Percentiles rank a stretch among this genome's conserved stretches.
Evolutionary conservation across 2,888 invertebrate species (phyloP).

Genomic region (Onchidella celtica): DNA sequence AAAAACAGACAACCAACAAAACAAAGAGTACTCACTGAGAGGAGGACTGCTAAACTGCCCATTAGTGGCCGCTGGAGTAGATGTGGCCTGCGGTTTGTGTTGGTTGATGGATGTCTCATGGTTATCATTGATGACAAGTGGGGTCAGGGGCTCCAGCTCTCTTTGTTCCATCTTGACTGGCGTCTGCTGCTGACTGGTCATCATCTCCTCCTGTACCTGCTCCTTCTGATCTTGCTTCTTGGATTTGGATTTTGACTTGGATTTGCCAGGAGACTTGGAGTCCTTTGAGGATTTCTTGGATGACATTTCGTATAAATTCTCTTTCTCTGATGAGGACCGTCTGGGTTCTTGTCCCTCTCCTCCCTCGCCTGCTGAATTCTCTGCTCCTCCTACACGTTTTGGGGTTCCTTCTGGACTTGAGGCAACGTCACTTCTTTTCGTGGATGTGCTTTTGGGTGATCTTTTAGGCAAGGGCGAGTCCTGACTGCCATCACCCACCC

Average conservation of each 20-base stretch:
- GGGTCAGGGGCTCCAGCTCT: slow-evolving; percentile 63
- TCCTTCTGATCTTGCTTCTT: slow-evolving; percentile 10
- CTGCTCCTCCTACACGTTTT: not conserved
- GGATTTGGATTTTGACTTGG: not conserved
- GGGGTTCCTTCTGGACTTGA: not conserved
- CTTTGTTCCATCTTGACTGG: slow-evolving; percentile 51
- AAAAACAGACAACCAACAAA: too few relatives aligned
- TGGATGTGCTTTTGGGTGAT: slow-evolving; percentile 64
- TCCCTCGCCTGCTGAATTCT: not conserved
- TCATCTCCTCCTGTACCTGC: slow-evolving; percentile 13
- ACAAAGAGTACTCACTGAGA: slow-evolving; percentile 57
- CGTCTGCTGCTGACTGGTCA: slow-evolving; percentile 38
- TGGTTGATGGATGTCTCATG: slow-evolving; percentile 49
- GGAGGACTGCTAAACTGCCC: slow-evolving; percentile 60
- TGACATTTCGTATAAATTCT: slow-evolving; percentile 32
- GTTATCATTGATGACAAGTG: slow-evolving; percentile 61
- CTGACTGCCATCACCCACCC: slow-evolving; percentile 61
- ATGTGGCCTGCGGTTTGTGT: slow-evolving; percentile 67
- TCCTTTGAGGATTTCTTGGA: slow-evolving; percentile 26
- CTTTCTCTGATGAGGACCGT: slow-evolving; percentile 24
- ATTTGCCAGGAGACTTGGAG: not conserved
- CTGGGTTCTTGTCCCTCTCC: not conserved
- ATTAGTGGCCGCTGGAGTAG: slow-evolving; percentile 73
- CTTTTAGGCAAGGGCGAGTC: slow-evolving; percentile 63
- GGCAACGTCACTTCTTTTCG: slow-evolving; percentile 18